phyloP scores from a whole-genome alignment of 2,888 invertebrate genomes.

The Dexiosoma caninum region DNA sequence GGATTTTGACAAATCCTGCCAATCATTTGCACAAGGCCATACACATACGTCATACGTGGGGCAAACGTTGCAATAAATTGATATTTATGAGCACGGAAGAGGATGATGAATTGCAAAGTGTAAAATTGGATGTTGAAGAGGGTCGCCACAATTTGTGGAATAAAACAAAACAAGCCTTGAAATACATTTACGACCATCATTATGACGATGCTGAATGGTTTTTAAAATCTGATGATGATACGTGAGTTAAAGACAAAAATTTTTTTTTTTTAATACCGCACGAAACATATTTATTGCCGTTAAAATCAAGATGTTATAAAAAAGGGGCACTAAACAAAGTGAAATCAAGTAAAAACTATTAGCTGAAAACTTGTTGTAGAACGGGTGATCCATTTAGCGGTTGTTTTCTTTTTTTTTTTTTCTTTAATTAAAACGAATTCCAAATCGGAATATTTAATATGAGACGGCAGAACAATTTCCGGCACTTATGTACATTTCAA shows the following conservation, averaged over 20 bases:
- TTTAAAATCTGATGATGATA: conserved; percentile 98
- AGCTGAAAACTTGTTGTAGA: too few species aligned
- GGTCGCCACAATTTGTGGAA: conserved; percentile 94
- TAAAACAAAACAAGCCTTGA: conserved; percentile 95
- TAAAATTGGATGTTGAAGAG: conserved; percentile 87
- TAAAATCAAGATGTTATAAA: too few species aligned
- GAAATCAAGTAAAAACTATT: neutral
- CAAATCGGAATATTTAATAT: too few species aligned
- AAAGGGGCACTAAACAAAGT: neutral
- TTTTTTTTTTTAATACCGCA: neutral
- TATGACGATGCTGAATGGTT: conserved; percentile 96
- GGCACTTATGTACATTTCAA: too few species aligned
- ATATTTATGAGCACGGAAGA: conserved; percentile 90
- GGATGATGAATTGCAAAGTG: conserved; percentile 86
- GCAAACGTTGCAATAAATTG: conserved; percentile 90
- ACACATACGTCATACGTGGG: conserved; percentile 97
- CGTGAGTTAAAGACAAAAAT: conserved; percentile 82
- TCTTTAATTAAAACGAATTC: too few species aligned
- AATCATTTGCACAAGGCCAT: conserved; percentile 92
- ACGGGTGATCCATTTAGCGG: too few species aligned
- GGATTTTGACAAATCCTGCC: conserved; percentile 95
- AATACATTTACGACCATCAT: conserved; percentile 90
- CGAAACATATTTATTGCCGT: too few species aligned
- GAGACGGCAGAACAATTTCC: too few species aligned
- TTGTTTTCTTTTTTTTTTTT: too few species aligned